A percentile compares a stretch with the other conserved stretches of the same genome.
Evolutionary conservation across 2,888 invertebrate genomes (phyloP).

Genomic region (Tinea semifulvella): DNA sequence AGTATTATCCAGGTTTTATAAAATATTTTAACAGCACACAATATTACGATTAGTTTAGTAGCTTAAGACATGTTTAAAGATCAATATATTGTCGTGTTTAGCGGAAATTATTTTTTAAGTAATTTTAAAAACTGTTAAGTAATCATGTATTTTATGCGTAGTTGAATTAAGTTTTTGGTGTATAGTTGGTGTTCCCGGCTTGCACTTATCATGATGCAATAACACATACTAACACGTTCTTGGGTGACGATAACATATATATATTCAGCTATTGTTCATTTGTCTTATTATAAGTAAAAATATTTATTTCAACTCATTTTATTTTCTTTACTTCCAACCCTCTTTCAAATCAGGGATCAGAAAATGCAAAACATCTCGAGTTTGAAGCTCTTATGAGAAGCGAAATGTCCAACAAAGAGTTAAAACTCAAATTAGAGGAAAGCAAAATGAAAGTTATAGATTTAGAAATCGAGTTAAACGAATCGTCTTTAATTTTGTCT

Average conservation of each 20-base stretch:
- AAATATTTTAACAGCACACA: not conserved
- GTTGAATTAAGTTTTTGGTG: conserved; percentile 18
- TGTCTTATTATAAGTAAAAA: conserved; percentile 45
- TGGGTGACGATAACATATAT: conserved; percentile 26
- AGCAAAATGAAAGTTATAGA: conserved; percentile 56
- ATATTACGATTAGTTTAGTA: conserved; percentile 53
- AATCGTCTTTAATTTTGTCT: conserved; percentile 59
- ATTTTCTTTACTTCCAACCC: conserved; percentile 42
- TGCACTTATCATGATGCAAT: conserved; percentile 47
- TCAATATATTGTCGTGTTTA: conserved; percentile 53
- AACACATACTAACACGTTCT: not conserved
- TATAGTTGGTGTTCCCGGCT: conserved; percentile 60
- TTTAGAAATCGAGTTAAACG: conserved; percentile 61
- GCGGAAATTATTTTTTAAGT: conserved; percentile 61
- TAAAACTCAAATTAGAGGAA: conserved; percentile 47
- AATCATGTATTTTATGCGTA: no score
- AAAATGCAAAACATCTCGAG: conserved; percentile 47
- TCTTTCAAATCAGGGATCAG: conserved; percentile 40
- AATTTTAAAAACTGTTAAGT: conserved; percentile 56
- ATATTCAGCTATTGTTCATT: conserved; percentile 53
- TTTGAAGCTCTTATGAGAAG: conserved; percentile 33
- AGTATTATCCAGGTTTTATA: not conserved
- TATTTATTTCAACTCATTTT: conserved; percentile 30
- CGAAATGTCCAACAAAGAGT: not conserved
- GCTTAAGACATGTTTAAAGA: conserved; percentile 55